Conservation (phyloP, 2,113 vertebrate species). For the Furnarius figulus region DNA sequence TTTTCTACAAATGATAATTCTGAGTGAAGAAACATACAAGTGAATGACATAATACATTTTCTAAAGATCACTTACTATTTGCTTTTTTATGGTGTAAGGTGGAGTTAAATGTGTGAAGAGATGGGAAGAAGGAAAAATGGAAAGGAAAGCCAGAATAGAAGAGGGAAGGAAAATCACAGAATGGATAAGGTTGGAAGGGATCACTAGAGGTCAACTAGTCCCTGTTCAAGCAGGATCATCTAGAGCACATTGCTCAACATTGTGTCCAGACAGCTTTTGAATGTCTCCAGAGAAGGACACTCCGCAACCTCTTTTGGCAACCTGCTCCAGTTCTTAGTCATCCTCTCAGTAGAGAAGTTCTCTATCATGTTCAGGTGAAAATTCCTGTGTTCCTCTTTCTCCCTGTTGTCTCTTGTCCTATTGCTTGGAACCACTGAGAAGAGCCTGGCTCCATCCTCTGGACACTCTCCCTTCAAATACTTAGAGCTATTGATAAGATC, state of each 20-base stretch:
- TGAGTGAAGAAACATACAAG: not conserved
- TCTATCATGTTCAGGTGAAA: not conserved
- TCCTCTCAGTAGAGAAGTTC: not conserved
- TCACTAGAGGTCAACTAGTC: not conserved
- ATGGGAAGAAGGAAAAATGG: not conserved
- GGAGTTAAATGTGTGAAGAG: not conserved
- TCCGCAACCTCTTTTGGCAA: too few relatives aligned
- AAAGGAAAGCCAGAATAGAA: not conserved
- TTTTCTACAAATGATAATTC: not conserved
- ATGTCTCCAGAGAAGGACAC: not conserved
- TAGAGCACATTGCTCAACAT: fast-evolving
- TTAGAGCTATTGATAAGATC: too few relatives aligned
- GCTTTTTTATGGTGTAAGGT: not conserved
- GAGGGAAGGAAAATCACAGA: not conserved
- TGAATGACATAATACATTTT: not conserved
- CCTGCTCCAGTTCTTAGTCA: not conserved
- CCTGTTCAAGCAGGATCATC: too few relatives aligned
- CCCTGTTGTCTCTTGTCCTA: not conserved
- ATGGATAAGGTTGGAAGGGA: not conserved
- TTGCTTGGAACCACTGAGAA: not conserved
- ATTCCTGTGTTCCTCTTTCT: not conserved
- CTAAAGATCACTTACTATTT: not conserved
- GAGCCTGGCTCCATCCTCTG: too few relatives aligned
- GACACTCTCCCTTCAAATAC: too few relatives aligned
- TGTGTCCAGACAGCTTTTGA: not conserved